Evolutionary conservation across 2,888 invertebrate genomes (phyloP), one percentile per base, ranked within the genome.

Genomic region (Papilio demoleus): DNA sequence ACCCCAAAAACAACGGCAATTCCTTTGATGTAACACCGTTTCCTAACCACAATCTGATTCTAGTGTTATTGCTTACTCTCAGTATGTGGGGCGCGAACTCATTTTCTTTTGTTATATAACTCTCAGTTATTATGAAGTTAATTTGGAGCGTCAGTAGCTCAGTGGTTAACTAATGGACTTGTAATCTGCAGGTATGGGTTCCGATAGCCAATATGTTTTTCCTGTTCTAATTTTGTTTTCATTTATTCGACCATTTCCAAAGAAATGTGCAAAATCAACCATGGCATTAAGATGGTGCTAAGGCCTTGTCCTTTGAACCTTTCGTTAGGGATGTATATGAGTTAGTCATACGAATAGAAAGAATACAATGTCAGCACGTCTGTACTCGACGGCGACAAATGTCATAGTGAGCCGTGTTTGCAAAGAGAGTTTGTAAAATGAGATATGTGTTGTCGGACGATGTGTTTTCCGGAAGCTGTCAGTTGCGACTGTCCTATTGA

Each of bases 381-480:
- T 3, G 17, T 47, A 47, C 12, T 2, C 22, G 9, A 22, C 9
- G 12, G 22, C 4, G 22, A 47, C 47, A 47, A 22, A 47, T 47
- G 47, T 47, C 19, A 12, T 3, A 47, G 12, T 47, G 12, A 22
- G 36, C 5, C 59, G 31, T 68, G 50, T 60, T 9, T n/a, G n/a
- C 17, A 17, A 22, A 47, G 47, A 17, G 45, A 24, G 36, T 38
- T 22, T 56, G 60, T 12, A 19, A 17, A 31, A 62, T 65, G 61
- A 53, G 17, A 66, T 60, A n/a, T n/a, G 17, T 38, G 60, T 24
- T 42, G 47, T 47, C 11, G 45, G n/a, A 34, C 68, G 47, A 69
- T 74, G 65, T 58, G 66, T 71, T 73, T 74, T 67, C 73, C 72
- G 73, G 74, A 74, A 74, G 65, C 62, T 6, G 68, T 38, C 38